Evolutionary conservation across 2,888 invertebrate genomes (phyloP).

Genomic region (Zaprionus obscuricornis): DNA sequence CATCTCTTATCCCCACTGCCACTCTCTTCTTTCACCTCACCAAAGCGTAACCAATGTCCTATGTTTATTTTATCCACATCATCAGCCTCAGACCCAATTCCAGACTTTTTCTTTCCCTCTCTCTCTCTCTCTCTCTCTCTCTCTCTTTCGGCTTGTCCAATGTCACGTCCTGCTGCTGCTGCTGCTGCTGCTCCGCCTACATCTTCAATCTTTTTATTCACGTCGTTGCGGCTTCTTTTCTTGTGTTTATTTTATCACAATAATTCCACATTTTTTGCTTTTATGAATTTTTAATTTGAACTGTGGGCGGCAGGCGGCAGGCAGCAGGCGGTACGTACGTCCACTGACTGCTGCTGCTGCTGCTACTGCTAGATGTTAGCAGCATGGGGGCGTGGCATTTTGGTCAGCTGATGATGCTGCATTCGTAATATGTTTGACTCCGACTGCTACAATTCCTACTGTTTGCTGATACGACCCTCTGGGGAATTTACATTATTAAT

Average conservation of each 20-base stretch:
- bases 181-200: background rate
- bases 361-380: too few relatives aligned
- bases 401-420: background rate
- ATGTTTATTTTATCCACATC: conserved; percentile 78
- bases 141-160: conserved; percentile 47
- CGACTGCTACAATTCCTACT: too few relatives aligned
- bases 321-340: background rate
- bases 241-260: conserved; percentile 77
- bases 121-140: conserved; percentile 1
- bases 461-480: too few relatives aligned
- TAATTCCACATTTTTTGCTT: conserved; percentile 76
- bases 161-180: conserved; percentile 59
- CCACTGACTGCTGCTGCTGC: background rate
- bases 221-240: conserved; percentile 62
- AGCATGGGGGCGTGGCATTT: background rate
- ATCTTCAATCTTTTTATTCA: conserved; percentile 17
- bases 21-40: background rate
- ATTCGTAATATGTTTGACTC: background rate
- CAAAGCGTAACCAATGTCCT: conserved; percentile 72
- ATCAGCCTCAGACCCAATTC: conserved; percentile 65
- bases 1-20: background rate
- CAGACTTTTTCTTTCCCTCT: conserved; percentile 3
- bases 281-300: conserved; percentile 79
- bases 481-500: too few relatives aligned
- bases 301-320: conserved; percentile 36